These are phyloP conservation scores for Onthophagus sagittarius DNA, from an alignment of 2,888 invertebrate genomes.

Conservation along the genomic window DNA sequence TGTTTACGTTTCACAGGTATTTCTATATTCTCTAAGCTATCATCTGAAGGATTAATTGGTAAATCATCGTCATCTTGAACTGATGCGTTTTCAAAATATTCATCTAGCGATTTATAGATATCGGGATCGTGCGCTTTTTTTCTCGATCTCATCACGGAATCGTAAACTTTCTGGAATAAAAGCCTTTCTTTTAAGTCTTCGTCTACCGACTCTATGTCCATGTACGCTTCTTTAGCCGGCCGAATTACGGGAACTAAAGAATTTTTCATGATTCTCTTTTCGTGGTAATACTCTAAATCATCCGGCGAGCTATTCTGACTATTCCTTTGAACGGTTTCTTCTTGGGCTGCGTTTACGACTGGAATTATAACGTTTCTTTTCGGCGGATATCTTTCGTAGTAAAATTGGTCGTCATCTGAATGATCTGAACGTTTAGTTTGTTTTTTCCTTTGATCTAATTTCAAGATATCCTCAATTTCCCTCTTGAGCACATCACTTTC, in stretches of 20 bases:
- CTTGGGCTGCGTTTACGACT: not conserved
- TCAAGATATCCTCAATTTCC: too few species aligned
- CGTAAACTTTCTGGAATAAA: slow-evolving; percentile 19
- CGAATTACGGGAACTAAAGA: not conserved
- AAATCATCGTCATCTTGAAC: slow-evolving; percentile 10
- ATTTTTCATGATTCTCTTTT: not conserved
- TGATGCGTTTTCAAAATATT: slow-evolving; percentile 15
- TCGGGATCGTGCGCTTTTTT: slow-evolving; percentile 16
- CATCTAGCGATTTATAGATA: slow-evolving; percentile 19
- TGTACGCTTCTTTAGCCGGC: slow-evolving; percentile 16
- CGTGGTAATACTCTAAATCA: not conserved
- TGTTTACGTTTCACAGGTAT: slow-evolving; percentile 6
- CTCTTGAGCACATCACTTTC: not conserved
- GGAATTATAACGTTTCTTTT: not conserved
- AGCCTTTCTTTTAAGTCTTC: slow-evolving; percentile 20
- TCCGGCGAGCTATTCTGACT: not conserved
- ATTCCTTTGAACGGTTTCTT: not conserved
- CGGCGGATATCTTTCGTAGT: too few species aligned
- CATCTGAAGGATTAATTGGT: slow-evolving; percentile 15
- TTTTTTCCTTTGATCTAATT: too few species aligned
- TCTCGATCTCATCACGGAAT: slow-evolving; percentile 18
- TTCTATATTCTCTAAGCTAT: slow-evolving; percentile 11
- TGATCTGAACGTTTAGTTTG: too few species aligned
- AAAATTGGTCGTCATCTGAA: too few species aligned
- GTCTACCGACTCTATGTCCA: slow-evolving; percentile 20